Base-by-base conservation (phyloP, 2,113 vertebrate species). In the Lontra canadensis region DNA sequence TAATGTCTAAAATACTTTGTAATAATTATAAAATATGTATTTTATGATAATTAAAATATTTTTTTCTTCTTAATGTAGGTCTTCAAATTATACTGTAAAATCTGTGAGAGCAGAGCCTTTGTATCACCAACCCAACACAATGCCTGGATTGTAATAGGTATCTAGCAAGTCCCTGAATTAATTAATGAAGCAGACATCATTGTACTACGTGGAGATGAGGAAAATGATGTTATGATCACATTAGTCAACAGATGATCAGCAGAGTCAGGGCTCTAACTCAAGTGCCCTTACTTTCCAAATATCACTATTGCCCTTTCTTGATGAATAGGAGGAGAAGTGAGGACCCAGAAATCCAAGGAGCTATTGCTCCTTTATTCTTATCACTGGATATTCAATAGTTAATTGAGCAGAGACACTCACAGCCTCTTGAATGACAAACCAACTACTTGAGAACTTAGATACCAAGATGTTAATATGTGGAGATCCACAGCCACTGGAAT, bases 1-100 rank as follows among this genome's bases (percentile, higher is more conserved):
- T 36, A 26, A 88, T 71, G 15, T 88, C 26, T 88, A 49, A 97
- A 94, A 81, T 86, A 36, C 15, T 36, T 96, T n/a, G 26, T 81
- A 31, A 31, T 92, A 52, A 39, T 47, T 74, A 78, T 34, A 78
- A 93, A 85, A 89, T n/a, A 81, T 20, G 21, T 29, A 84, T 73
- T 80, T 76, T 34, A 31, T 65, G 17, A 65, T 78, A 67, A 96
- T 73, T 87, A 76, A 94, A 83, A 57, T 86, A 67, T 49, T 39
- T 81, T 81, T 36, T 78, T 55, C 82, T 65, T 7, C 26, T 85
- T 90, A 90, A 67, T 80, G 26, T 49, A 88, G 21, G 17, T 82
- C 67, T 88, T 92, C 57, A 39, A 49, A 76, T 71, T 74, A n/a
- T 12, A 25, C 20, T 44, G 1, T 47, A 61, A 80, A 96, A 74